Base-by-base conservation (phyloP, 2,888 invertebrate species). In the Drosophila monieri region DNA sequence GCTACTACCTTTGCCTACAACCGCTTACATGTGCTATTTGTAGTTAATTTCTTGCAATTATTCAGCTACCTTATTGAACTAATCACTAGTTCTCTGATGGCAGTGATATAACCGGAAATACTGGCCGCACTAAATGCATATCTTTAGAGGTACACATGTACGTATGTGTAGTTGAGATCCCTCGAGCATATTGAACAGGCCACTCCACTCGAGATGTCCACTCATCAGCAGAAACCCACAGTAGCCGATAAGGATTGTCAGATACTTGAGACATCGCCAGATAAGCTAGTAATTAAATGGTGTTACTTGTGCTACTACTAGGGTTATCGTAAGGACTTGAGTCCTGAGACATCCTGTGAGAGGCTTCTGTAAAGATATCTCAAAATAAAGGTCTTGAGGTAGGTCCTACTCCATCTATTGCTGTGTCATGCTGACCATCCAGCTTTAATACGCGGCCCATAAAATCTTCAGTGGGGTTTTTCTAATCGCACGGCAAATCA, bases 41-140 rank as follows among this genome's bases (percentile, higher is more conserved):
- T 62, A 73, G 58, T 78, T 85, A 85, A 78, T 84, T 70, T 86
- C 74, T 84, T 81, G 70, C 69, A 81, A 81, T 81, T 81, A 86
- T 86, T 84, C 71, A 76, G 62, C 65, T 86, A 68, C 53, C 77
- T 59, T 76, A 69, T 72, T 66, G 80, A 72, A 78, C 64, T 80
- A 83, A 85, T 87, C 76, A 76, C 69, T 59, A 53, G 60, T 70
- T 80, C 43, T 14, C 39, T 46, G 49, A 47, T 68, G 58, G 46
- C 23, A 60, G 37, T 70, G 62, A 72, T 69, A 51, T 62, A 87
- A 87, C 87, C 83, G 83, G 83, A 83, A 83, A 83, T 86, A 73
- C 71, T 75, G 66, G 66, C 55, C 64, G 18, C 14, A 6, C 39
- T 43, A 39, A 18, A 44, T 54, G 49, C 44, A 68, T 39, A 51